Evolutionary conservation across 2,888 invertebrate genomes (phyloP).

Genomic region (Parnassius orleans): DNA sequence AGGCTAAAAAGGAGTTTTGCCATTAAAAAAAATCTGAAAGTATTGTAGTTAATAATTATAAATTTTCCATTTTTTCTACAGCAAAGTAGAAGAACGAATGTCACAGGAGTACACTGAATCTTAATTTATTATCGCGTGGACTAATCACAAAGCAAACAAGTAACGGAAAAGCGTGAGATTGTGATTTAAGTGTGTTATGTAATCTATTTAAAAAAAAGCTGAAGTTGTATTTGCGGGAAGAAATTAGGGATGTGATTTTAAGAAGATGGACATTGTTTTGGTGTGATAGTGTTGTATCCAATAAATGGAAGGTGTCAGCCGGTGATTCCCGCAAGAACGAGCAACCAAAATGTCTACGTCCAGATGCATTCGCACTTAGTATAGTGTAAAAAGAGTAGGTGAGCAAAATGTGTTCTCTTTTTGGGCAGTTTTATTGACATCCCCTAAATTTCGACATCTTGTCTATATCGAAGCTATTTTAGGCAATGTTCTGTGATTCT

Average conservation of each 20-base stretch:
- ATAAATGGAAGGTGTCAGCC: slow-evolving; percentile 71
- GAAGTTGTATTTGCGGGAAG: slow-evolving; percentile 57
- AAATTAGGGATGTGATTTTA: slow-evolving; percentile 53
- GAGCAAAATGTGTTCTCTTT: slow-evolving; percentile 43
- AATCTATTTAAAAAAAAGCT: slow-evolving; percentile 48
- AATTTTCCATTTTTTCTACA: slow-evolving; percentile 50
- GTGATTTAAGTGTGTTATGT: slow-evolving; percentile 70
- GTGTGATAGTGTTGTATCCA: slow-evolving; percentile 80
- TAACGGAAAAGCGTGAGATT: slow-evolving; percentile 70
- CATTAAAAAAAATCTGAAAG: too few relatives aligned
- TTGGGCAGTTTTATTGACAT: slow-evolving; percentile 49
- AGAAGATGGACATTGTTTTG: slow-evolving; percentile 73
- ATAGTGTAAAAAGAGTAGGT: slow-evolving; percentile 55
- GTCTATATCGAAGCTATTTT: slow-evolving; percentile 50
- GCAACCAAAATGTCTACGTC: slow-evolving; percentile 56
- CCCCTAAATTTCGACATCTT: slow-evolving; percentile 36
- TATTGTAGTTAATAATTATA: not conserved
- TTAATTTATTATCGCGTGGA: slow-evolving; percentile 78
- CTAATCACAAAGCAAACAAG: slow-evolving; percentile 68
- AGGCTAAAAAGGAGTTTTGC: too few relatives aligned
- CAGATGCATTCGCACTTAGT: slow-evolving; percentile 53
- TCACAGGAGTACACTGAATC: slow-evolving; percentile 63
- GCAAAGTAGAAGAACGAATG: slow-evolving; percentile 65
- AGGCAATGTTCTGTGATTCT: slow-evolving; percentile 54
- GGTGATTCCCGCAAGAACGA: slow-evolving; percentile 68